phyloP scores from a whole-genome alignment of 2,888 invertebrate species.

The Mellilla xanthometata region DNA sequence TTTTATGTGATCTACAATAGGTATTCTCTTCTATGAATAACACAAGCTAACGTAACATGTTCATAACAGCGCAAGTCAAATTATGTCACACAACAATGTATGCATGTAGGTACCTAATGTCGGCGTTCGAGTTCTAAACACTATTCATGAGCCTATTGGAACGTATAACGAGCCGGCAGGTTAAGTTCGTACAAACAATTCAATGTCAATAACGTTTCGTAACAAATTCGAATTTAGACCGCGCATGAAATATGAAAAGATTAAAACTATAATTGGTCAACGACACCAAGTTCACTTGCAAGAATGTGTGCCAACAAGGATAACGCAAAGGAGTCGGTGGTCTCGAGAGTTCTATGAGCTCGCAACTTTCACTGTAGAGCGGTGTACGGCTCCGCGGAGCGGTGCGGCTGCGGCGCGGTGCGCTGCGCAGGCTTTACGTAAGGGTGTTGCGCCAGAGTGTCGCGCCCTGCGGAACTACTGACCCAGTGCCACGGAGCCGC shows the following conservation, averaged over 20 bases:
- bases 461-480: constrained; percentile 76
- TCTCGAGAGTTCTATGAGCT: constrained; percentile 59
- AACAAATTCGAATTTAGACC: constrained; percentile 2
- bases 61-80: neutral
- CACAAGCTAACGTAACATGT: neutral
- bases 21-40: neutral
- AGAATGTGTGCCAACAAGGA: constrained; percentile 23
- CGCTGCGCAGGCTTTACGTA: constrained; percentile 68
- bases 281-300: constrained; percentile 10
- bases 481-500: constrained; percentile 71
- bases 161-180: constrained; percentile 6
- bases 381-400: constrained; percentile 39
- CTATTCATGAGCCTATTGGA: constrained; percentile 1
- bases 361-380: constrained; percentile 69
- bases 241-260: neutral
- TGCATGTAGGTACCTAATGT: neutral
- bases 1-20: neutral
- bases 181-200: constrained; percentile 13
- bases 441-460: constrained; percentile 77
- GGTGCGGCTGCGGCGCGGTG: constrained; percentile 31
- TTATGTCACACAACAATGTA: neutral
- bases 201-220: constrained; percentile 21
- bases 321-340: constrained; percentile 31
- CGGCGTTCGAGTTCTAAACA: constrained; percentile 1
- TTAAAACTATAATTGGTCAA: constrained; percentile 10